Evolutionary conservation across 1,140 invertebrate genomes (phyloP), one percentile per base, ranked within the genome.

Genomic region (Achatina immaculata): DNA sequence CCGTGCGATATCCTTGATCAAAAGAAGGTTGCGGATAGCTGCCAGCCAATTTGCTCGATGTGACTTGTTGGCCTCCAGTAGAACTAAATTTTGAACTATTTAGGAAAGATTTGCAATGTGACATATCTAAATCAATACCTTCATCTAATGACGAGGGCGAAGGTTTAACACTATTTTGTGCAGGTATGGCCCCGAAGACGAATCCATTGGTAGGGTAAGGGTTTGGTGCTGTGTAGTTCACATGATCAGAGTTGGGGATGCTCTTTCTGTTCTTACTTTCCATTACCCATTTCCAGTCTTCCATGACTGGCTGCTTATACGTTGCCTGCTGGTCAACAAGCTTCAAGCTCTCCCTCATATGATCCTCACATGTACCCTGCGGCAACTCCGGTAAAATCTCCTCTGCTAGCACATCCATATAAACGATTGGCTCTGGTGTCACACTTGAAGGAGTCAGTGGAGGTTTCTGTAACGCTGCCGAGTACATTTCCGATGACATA

Each of bases 321-420:
- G 19, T 0, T 19, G 38, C 48, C 40, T 68, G 16, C 58, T n/a
- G 11, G 9, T 31, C 7, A n/a, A 68, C 21, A n/a, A 36, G 14
- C 38, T 28, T 66, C 16, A 83, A 55, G 66, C 82, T 83, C 40
- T 80, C 82, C 38, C n/a, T n/a, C 42, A 83, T 76, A 66, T 83
- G 82, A 21, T 83, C 82, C 16, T 78, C 74, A 24, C 34, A 72
- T 34, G 79, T 78, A 28, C 65, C 74, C 40, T 78, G n/a, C 2
- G 73, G 78, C 16, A 69, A 65, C 1, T 78, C 58, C 7, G 73
- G 42, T 11, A 36, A n/a, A 42, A 31, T 58, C n/a, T 80, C 78
- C 1, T 34, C 2, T 2, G 31, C 28, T 38, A 68, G 36, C 9
- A 58, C 74, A 42, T 83, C 82, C 4, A 77, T 69, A 68, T n/a